phyloP scores from a whole-genome alignment of 37 sponge, comb jelly and placozoan species.

The Oopsacas minuta region DNA sequence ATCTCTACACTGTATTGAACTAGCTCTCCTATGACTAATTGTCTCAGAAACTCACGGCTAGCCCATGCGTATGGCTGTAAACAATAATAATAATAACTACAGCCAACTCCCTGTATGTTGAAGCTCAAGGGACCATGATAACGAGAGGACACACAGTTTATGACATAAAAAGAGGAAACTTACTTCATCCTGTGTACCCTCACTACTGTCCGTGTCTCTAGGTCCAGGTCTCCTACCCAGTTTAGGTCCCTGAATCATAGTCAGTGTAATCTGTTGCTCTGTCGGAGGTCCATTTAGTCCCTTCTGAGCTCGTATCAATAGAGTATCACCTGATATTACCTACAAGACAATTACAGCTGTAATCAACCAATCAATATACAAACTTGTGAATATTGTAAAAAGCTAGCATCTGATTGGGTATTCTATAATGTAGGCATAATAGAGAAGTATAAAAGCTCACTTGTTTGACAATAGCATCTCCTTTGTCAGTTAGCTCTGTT shows the following conservation, averaged over 20 bases:
- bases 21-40: slow-evolving; percentile 68
- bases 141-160: too few relatives aligned
- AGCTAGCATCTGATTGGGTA: too few relatives aligned
- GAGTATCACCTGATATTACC: slow-evolving; percentile 79
- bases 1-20: slow-evolving; percentile 26
- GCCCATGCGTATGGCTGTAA: slow-evolving; percentile 90
- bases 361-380: not conserved
- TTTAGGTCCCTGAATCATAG: slow-evolving; percentile 68
- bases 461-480: slow-evolving; percentile 4
- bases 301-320: slow-evolving; percentile 74
- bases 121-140: too few relatives aligned
- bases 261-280: slow-evolving; percentile 57
- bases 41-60: slow-evolving; percentile 69
- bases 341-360: slow-evolving; percentile 14
- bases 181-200: not conserved
- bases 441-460: too few relatives aligned
- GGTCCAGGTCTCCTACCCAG: slow-evolving; percentile 46
- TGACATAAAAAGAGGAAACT: too few relatives aligned
- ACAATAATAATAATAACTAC: too few relatives aligned
- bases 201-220: slow-evolving; percentile 21
- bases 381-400: not conserved
- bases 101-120: too few relatives aligned
- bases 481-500: not conserved
- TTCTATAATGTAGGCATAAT: too few relatives aligned
- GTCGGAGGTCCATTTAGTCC: slow-evolving; percentile 74